Evolutionary conservation across 2,888 invertebrate genomes (phyloP).

Genomic region (Caenorhabditis virilis): DNA sequence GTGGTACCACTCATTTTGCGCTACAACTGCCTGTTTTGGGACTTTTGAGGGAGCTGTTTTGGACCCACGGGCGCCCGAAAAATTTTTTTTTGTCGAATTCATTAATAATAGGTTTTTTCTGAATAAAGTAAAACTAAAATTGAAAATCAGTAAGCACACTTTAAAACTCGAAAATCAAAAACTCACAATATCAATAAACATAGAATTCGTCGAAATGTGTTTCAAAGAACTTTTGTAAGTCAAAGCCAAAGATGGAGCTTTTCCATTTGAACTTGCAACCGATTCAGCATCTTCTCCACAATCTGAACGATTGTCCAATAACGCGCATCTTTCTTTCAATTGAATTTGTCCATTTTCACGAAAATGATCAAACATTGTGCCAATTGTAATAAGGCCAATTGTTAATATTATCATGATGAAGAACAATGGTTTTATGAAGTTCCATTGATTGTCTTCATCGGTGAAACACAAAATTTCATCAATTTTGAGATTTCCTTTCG

Average conservation of each 20-base stretch:
- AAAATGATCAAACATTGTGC: slow-evolving; percentile 20
- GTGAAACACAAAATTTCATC: not conserved
- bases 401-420: slow-evolving; percentile 8
- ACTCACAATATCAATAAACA: not conserved
- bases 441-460: not conserved
- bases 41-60: no score
- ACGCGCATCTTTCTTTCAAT: slow-evolving; percentile 7
- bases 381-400: slow-evolving; percentile 5
- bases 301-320: not conserved
- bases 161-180: no score
- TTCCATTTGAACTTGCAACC: not conserved
- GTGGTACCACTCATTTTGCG: no score
- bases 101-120: not conserved
- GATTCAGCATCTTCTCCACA: not conserved
- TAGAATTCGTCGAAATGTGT: not conserved
- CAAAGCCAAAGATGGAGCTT: slow-evolving; percentile 4
- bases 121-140: not conserved
- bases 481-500: not conserved
- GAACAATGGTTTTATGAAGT: slow-evolving; percentile 3
- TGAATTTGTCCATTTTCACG: slow-evolving; percentile 13
- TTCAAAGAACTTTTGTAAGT: slow-evolving; percentile 6
- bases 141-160: no score
- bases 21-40: no score
- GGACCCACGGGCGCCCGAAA: no score
- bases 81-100: no score